Evolutionary conservation across 2,797 vertebrate genomes (phyloP), one percentile per base, ranked within the genome.

Genomic region (Aselliscus stoliczkanus): DNA sequence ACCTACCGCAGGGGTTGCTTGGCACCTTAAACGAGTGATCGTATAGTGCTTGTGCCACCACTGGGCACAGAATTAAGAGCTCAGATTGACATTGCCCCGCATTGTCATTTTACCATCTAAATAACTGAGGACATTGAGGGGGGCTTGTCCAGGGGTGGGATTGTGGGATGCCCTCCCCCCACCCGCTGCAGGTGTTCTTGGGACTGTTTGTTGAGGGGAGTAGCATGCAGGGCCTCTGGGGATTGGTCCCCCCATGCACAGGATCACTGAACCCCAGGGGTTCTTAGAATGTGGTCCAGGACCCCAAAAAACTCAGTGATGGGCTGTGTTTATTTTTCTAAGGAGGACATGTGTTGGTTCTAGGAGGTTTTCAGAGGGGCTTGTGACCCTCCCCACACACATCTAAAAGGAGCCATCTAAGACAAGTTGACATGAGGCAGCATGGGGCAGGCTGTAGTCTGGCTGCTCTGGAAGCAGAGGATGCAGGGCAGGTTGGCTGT

Each of bases 31-130:
- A 15, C 1, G 15, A 52, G 54, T 1, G 15, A 10, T 1, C 0
- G 0, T 5, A 1, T n/a, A 27, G 50, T 0, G 14, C 34, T 14
- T 2, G 73, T 37, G 65, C 20, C 27, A 13, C 29, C 11, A 5
- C 60, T 2, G n/a, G 47, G 31, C 69, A 8, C 25, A 29, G 73
- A 11, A 4, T 29, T 7, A 21, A 50, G 69, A 62, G 62, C 47
- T 47, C 60, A 15, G 4, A 50, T n/a, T 6, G 10, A 3, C 7
- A 0, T 6, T 5, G 31, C 17, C n/a, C 29, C 4, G 2, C 1
- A 27, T 31, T 8, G 27, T 50, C 18, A 3, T 31, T 21, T 37
- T 11, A 1, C 4, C 11, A 21, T 50, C 27, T 5, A 15, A n/a
- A 34, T 23, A 20, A 18, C 67, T n/a, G n/a, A 47, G 42, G 42